Evolutionary conservation across 2,113 vertebrate species (phyloP), one percentile per base, ranked within the genome.

Genomic region (Perca schrenkii): DNA sequence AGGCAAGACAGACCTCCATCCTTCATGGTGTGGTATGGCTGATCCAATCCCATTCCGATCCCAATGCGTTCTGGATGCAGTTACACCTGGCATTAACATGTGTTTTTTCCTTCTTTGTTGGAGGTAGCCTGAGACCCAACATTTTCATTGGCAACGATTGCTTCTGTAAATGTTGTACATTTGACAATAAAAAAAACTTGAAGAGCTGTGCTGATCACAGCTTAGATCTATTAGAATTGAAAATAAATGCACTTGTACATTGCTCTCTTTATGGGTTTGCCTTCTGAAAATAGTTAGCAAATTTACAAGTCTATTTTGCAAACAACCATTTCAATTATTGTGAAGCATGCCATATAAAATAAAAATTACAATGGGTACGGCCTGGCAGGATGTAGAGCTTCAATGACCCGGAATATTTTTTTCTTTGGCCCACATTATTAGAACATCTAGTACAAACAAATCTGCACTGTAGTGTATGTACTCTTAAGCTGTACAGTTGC

Each of bases 381-480:
- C 4, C 4, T 40, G 63, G 73, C 49, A 13, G 54, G 49, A 31
- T 77, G 58, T 22, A 43, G 19, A 72, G 50, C 56, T 36, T 36
- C 0, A 6, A 31, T 47, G 63, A 84, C 28, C 47, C 78, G 76
- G 77, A 60, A 63, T 75, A 68, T 60, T 60, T 67, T 67, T 67
- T 70, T 34, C 60, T 22, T 68, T 25, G 6, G 14, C 12, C 47
- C 19, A 58, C 36, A 62, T 84, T 86, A 85, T 75, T 53, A 84
- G 76, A 80, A 82, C 56, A 88, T 79, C 21, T 69, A 68, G 49
- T 16, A 65, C 22, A 79, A 74, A 46, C 58, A 50, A 22, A 49
- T 49, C 25, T 75, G 67, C 73, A 60, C 56, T 73, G 60, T 76
- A 36, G 76, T 62, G 74, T 56, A 76, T 79, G 60, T 34, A 54